Base-by-base conservation (phyloP, 2,113 vertebrate genomes). In the Indicator indicator region DNA sequence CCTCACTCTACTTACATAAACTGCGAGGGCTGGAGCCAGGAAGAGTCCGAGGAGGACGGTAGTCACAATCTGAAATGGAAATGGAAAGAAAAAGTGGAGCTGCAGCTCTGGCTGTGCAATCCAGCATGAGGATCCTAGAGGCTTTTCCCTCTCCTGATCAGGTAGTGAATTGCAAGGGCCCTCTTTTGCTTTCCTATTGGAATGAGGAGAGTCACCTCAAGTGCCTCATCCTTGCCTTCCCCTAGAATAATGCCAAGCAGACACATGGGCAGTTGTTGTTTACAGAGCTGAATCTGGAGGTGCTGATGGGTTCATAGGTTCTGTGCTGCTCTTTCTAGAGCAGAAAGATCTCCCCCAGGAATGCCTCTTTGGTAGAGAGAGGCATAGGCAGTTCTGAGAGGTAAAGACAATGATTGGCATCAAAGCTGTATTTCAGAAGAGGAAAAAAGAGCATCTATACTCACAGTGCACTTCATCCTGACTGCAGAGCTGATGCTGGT, bases 1-100 rank as follows among this genome's bases (percentile, higher is more conserved):
- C n/a, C n/a, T n/a, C n/a, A n/a, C n/a, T n/a, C n/a, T n/a, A n/a
- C n/a, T n/a, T n/a, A n/a, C n/a, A n/a, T n/a, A n/a, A n/a, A n/a
- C n/a, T n/a, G n/a, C n/a, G n/a, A n/a, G n/a, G n/a, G n/a, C n/a
- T n/a, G n/a, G n/a, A n/a, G n/a, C n/a, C n/a, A n/a, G n/a, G n/a
- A n/a, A n/a, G n/a, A n/a, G n/a, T n/a, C n/a, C n/a, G n/a, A n/a
- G n/a, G n/a, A n/a, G n/a, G 42, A 90, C 32, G 2, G 69, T 30
- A 20, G 92, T 42, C 44, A 92, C 12, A 55, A 96, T 68, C 97
- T 97, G 94, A 76, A 97, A 97, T 32, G 19, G 87, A 62, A 90
- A 93, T 38, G 2, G 14, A 67, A 62, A 85, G 2, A 23, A 69
- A 11, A 50, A 59, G 17, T 40, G 28, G 58, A 40, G 28, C 23